Evolutionary conservation across 2,888 invertebrate genomes (phyloP), one percentile per base, ranked within the genome.

Genomic region (Tachina fera): DNA sequence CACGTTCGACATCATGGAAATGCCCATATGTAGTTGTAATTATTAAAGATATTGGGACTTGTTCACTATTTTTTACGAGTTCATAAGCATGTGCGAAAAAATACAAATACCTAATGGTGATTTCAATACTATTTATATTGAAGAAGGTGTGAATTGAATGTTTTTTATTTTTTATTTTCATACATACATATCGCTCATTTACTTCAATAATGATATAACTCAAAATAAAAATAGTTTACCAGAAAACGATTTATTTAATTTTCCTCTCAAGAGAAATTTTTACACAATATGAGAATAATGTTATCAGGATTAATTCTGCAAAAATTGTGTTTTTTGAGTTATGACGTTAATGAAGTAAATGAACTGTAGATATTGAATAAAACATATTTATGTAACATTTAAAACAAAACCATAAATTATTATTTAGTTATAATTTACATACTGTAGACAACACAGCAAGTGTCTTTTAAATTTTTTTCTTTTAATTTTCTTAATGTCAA

Each of bases 401-500:
- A 39, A 78, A 63, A n/a, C 6, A 39, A 72, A 47, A 56, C 13
- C 56, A 56, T 14, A 56, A 71, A 49, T 45, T 43, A 49, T 43
- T 8, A 58, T 63, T 76, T 14, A 77, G 82, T 83, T 65, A 41
- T 22, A 49, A 56, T 49, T 70, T 82, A 10, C 47, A 71, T 71
- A 43, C 58, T 58, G n/a, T n/a, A 61, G n/a, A 61, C 43, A 19
- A 6, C 47, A 39, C 19, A 70, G n/a, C 70, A 56, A 72, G 63
- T 43, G 43, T 8, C 13, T 63, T 14, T 31, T n/a, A 61, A 31
- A 10, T n/a, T n/a, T n/a, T 56, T 9, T 58, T 41, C 6, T 9
- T 16, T 56, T 31, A 3, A 11, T 43, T 14, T 58, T 31, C 9
- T 39, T 47, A 78, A 84, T 86, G 86, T 78, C 80, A 19, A 78